phyloP scores from a whole-genome alignment of 1,140 invertebrate genomes.

The Drosophila orosa region DNA sequence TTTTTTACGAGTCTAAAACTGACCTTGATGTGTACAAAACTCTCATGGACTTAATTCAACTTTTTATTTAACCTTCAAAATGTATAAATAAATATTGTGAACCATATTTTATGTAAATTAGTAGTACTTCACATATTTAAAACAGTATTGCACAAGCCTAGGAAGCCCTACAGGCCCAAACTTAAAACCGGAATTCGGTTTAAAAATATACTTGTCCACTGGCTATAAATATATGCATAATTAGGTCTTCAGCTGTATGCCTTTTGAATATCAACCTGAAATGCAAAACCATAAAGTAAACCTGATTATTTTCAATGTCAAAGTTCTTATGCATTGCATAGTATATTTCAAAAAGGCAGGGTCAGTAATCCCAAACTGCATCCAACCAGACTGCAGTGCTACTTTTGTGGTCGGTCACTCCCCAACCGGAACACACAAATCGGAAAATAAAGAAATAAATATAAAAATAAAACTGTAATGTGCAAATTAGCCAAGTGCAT shows the following conservation, averaged over 20 bases:
- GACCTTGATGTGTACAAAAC: not conserved
- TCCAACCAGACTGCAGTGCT: not conserved
- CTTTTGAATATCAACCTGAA: constrained; percentile 10
- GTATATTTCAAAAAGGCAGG: not conserved
- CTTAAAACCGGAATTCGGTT: constrained; percentile 10
- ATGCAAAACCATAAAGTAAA: constrained; percentile 6
- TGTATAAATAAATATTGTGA: constrained; percentile 8
- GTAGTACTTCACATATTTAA: constrained; percentile 16
- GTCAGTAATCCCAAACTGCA: not conserved
- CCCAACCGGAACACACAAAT: constrained; percentile 15
- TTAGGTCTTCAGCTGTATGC: constrained; percentile 4
- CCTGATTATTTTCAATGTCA: constrained; percentile 37
- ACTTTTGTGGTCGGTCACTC: constrained; percentile 5
- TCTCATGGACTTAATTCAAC: accelerated
- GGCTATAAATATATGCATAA: constrained; percentile 47
- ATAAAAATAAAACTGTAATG: constrained; percentile 41
- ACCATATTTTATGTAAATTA: constrained; percentile 19
- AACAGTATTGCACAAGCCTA: not conserved
- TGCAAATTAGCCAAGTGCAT: constrained; percentile 67
- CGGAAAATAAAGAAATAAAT: constrained; percentile 27
- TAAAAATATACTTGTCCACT: constrained; percentile 15
- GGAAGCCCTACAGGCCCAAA: constrained; percentile 23
- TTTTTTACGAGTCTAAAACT: not conserved
- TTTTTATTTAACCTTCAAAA: not conserved
- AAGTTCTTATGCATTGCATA: constrained; percentile 7